A percentile compares a stretch with the other conserved stretches of the same genome.
Evolutionary conservation across 2,113 vertebrate species (phyloP).

Genomic region (Dicrurus megarhynchus): DNA sequence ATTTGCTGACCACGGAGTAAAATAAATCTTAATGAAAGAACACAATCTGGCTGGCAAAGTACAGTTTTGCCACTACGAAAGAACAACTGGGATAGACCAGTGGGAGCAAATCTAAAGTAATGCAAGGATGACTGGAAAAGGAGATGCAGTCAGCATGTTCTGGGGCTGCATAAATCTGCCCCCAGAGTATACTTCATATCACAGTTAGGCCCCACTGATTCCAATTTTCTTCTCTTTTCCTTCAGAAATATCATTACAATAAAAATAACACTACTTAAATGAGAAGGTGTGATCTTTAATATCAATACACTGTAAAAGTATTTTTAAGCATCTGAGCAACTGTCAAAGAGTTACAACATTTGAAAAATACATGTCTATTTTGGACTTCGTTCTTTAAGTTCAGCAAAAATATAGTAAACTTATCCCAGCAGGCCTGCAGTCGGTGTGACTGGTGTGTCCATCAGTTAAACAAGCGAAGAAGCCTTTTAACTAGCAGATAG

Average conservation of each 20-base stretch:
- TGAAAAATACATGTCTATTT: background rate
- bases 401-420: background rate
- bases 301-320: background rate
- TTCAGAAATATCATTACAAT: background rate
- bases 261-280: background rate
- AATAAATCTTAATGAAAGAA: background rate
- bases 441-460: background rate
- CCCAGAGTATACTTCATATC: background rate
- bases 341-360: background rate
- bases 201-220: background rate
- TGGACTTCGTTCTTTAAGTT: background rate
- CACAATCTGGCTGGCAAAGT: background rate
- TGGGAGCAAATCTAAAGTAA: background rate
- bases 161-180: background rate
- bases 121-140: background rate
- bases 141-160: background rate
- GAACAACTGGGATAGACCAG: background rate
- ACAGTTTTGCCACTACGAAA: background rate
- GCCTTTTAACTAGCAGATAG: background rate
- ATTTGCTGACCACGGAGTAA: slow-evolving; percentile 34
- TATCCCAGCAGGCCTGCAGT: background rate
- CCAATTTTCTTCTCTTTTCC: background rate
- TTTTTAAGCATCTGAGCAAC: background rate
- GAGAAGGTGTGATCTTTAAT: background rate
- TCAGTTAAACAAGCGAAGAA: background rate